phyloP scores from a whole-genome alignment of 2,113 vertebrate genomes.

The Microtus pennsylvanicus region DNA sequence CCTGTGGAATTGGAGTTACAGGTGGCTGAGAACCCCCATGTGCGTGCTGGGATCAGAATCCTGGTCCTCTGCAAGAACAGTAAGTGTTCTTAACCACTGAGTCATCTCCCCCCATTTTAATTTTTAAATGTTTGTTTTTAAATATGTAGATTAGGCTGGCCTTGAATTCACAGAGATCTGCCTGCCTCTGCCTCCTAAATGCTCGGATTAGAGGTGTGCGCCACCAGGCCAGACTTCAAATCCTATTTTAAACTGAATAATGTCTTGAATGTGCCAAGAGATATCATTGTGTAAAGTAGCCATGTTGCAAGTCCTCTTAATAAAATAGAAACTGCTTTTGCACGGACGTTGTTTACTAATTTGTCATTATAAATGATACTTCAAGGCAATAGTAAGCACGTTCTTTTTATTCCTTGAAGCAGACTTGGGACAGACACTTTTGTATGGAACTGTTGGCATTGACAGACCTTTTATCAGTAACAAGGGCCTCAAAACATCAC shows the following conservation, averaged over 20 bases:
- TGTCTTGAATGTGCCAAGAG: neutral
- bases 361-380: neutral
- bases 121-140: neutral
- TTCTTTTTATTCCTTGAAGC: neutral
- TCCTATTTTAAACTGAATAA: neutral
- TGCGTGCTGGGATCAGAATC: neutral
- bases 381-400: neutral
- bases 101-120: neutral
- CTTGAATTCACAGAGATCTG: too few relatives aligned
- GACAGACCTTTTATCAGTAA: neutral
- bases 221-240: neutral
- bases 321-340: conserved; percentile 13
- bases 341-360: neutral
- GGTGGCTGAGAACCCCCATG: too few relatives aligned
- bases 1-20: neutral
- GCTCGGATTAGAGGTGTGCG: neutral
- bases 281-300: neutral
- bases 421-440: neutral
- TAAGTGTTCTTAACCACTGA: neutral
- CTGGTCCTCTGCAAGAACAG: too few relatives aligned
- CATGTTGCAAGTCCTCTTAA: neutral
- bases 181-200: neutral
- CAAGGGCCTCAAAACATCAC: neutral
- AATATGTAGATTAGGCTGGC: neutral
- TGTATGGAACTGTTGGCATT: neutral